A percentile compares a stretch with the other conserved stretches of the same genome.
Conservation (phyloP, 2,888 invertebrate species). For the Lymantria dispar region DNA sequence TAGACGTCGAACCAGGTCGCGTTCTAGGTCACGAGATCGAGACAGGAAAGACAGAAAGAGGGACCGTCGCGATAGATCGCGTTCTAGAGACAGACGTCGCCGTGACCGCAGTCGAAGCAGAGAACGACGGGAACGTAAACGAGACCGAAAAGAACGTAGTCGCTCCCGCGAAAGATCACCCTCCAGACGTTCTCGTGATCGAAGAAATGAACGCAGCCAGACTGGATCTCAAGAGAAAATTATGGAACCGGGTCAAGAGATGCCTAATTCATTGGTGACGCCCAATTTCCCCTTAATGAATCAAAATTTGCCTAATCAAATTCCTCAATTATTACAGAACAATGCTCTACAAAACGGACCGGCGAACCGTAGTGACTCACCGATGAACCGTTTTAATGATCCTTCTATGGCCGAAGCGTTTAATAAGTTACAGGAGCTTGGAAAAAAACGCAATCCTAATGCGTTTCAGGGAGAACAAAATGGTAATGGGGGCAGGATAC, state of each 20-base stretch:
- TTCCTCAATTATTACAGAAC: conserved; percentile 32
- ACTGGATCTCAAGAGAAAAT: conserved; percentile 55
- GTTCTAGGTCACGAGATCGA: conserved; percentile 58
- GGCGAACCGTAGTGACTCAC: conserved; percentile 25
- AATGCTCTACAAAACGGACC: conserved; percentile 40
- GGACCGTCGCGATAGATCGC: conserved; percentile 74
- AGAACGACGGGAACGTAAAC: conserved; percentile 77
- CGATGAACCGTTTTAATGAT: conserved; percentile 51
- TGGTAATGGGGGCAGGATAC: conserved; percentile 28
- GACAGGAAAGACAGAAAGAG: conserved; percentile 68
- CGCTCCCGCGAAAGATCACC: conserved; percentile 82
- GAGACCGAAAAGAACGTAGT: conserved; percentile 76
- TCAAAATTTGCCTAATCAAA: conserved; percentile 20
- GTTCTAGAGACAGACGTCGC: conserved; percentile 83
- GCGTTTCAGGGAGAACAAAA: conserved; percentile 75
- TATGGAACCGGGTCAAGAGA: conserved; percentile 28
- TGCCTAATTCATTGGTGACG: conserved; percentile 15
- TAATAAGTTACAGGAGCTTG: conserved; percentile 69
- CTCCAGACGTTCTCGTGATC: conserved; percentile 73
- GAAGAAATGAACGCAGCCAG: conserved; percentile 69
- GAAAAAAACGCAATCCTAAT: conserved; percentile 83
- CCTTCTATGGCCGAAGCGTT: conserved; percentile 57
- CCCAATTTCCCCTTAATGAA: conserved; percentile 27
- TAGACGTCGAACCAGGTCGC: conserved; percentile 56
- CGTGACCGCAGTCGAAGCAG: conserved; percentile 83